Conservation (phyloP, 2,797 vertebrate genomes). For the Microctenopoma lineatum region DNA sequence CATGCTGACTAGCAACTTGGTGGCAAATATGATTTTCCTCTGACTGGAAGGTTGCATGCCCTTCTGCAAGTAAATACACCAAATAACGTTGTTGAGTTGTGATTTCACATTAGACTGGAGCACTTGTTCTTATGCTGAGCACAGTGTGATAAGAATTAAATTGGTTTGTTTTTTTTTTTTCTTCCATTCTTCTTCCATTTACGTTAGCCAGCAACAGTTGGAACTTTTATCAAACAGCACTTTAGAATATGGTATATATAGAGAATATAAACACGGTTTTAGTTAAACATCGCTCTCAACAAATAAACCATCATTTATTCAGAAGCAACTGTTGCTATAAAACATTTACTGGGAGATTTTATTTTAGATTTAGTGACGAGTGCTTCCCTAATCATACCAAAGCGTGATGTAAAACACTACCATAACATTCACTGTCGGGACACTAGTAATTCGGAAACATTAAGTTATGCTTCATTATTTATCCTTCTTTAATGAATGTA, state of each 20-base stretch:
- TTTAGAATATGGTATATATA: slow-evolving; percentile 15
- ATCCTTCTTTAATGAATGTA: not conserved
- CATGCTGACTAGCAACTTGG: slow-evolving; percentile 45
- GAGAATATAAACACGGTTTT: slow-evolving; percentile 17
- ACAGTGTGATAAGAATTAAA: not conserved
- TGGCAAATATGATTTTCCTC: slow-evolving; percentile 31
- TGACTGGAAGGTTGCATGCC: slow-evolving; percentile 5
- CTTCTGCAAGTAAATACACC: slow-evolving; percentile 23
- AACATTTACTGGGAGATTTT: not conserved
- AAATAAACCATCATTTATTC: slow-evolving; percentile 37
- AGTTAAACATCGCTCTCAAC: slow-evolving; percentile 17
- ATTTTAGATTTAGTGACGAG: slow-evolving; percentile 13
- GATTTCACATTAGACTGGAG: slow-evolving; percentile 9
- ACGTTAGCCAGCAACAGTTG: slow-evolving; percentile 6
- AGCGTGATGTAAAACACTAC: slow-evolving; percentile 8
- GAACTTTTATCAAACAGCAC: slow-evolving; percentile 13
- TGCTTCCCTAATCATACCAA: slow-evolving; percentile 13
- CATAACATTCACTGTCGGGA: not conserved
- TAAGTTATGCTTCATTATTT: slow-evolving; percentile 5
- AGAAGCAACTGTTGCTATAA: not conserved
- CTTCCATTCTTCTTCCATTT: not conserved
- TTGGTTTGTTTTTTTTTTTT: not conserved
- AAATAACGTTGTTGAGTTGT: slow-evolving; percentile 10
- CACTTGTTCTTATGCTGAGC: slow-evolving; percentile 13
- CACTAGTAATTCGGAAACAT: not conserved